These are phyloP conservation scores for Eumaeus atala DNA, from an alignment of 1,140 invertebrate genomes.

Conservation along the genomic window DNA sequence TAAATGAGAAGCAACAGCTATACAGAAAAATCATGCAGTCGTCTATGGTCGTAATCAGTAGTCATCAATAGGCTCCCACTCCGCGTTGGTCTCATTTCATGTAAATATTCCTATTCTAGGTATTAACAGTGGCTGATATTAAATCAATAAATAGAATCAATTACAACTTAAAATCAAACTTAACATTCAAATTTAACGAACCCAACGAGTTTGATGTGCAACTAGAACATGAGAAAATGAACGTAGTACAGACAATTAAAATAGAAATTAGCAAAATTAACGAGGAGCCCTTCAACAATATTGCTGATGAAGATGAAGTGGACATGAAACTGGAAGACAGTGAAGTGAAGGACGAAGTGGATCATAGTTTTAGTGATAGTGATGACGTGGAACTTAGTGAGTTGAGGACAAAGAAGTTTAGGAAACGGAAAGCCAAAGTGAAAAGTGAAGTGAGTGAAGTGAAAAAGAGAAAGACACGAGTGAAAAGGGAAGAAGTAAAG, in stretches of 20 bases:
- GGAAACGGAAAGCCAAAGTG: constrained; percentile 2
- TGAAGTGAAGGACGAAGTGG: constrained; percentile 1
- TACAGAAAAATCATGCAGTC: too few species aligned
- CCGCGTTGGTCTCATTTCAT: too few species aligned
- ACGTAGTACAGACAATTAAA: constrained; percentile 5
- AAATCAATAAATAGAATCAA: constrained; percentile 8
- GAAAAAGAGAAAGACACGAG: constrained; percentile 5
- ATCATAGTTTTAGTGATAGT: constrained; percentile 15
- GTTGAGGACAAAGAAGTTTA: constrained; percentile 3
- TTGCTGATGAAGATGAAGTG: background rate
- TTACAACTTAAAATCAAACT: constrained; percentile 2
- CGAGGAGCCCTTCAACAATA: background rate
- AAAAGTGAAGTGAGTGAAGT: constrained; percentile 6
- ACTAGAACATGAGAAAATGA: background rate
- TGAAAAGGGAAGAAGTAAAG: constrained; percentile 5
- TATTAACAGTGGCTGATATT: constrained; percentile 9
- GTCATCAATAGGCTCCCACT: too few species aligned
- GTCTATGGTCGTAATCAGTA: too few species aligned
- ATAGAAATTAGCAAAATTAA: background rate
- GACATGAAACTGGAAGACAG: constrained; percentile 2
- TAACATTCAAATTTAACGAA: constrained; percentile 1
- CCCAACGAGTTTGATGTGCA: constrained; percentile 3
- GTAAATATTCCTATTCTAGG: background rate
- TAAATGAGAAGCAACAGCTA: too few species aligned
- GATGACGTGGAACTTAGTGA: constrained; percentile 5